Evolutionary conservation across 2,113 vertebrate species (phyloP).

Genomic region (Cariama cristata): DNA sequence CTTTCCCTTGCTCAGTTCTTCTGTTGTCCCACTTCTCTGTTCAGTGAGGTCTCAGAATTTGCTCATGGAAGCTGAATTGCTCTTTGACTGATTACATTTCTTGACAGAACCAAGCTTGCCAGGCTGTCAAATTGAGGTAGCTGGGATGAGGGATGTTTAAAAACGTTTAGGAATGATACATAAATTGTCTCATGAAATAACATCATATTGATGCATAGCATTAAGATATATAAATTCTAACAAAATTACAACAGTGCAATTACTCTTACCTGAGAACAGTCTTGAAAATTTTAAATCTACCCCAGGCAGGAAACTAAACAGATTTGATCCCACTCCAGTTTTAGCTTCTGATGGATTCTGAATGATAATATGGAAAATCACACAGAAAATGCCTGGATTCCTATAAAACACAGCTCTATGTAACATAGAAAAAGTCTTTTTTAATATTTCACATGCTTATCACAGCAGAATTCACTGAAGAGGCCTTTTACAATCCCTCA

Average conservation of each 20-base stretch:
- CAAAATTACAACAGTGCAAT: neutral
- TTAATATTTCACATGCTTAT: neutral
- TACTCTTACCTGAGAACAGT: neutral
- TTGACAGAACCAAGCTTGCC: neutral
- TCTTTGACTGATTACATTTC: neutral
- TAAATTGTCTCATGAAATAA: neutral
- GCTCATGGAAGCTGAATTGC: neutral
- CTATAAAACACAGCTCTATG: neutral
- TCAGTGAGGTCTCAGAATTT: neutral
- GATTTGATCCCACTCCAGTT: neutral
- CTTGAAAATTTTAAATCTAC: neutral
- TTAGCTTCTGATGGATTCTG: neutral
- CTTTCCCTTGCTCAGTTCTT: neutral
- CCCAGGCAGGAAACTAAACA: neutral
- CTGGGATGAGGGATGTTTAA: neutral
- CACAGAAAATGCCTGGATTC: neutral
- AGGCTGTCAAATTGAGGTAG: neutral
- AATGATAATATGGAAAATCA: neutral
- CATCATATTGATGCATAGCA: neutral
- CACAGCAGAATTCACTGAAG: neutral
- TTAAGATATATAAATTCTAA: neutral
- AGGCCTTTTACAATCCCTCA: neutral
- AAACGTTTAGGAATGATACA: neutral
- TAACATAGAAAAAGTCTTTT: neutral
- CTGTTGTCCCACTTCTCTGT: neutral